phyloP scores from a whole-genome alignment of 2,888 invertebrate species.

The Ornithoptera priamus region DNA sequence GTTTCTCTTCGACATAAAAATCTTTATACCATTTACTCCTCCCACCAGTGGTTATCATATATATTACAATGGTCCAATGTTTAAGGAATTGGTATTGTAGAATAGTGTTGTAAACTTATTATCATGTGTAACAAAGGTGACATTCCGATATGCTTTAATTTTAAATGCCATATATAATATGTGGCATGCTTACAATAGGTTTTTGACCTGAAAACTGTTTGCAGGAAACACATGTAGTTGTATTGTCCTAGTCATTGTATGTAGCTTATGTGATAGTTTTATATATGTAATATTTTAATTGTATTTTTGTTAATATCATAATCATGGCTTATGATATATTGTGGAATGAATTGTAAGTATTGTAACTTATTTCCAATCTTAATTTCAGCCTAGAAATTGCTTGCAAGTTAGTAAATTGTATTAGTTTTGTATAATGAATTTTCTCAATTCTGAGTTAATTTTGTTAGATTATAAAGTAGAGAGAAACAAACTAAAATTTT shows the following conservation, averaged over 20 bases:
- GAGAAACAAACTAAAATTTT: too few relatives aligned
- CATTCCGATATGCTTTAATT: constrained; percentile 28
- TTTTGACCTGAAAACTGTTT: constrained; percentile 10
- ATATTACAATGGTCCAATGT: constrained; percentile 17
- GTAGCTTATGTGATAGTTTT: constrained; percentile 20
- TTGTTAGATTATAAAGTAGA: too few relatives aligned
- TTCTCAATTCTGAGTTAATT: too few relatives aligned
- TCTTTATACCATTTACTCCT: not conserved
- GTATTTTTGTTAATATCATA: not conserved
- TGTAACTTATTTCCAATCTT: constrained; percentile 4
- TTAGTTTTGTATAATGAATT: not conserved
- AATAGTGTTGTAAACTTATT: constrained; percentile 19
- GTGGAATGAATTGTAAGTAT: not conserved
- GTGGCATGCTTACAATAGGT: constrained; percentile 9
- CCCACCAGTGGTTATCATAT: not conserved
- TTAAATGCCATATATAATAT: constrained; percentile 17
- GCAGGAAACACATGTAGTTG: constrained; percentile 12
- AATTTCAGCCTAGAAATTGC: not conserved
- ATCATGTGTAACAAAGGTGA: constrained; percentile 14
- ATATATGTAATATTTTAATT: not conserved
- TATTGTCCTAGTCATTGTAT: constrained; percentile 29
- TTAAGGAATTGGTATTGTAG: constrained; percentile 26
- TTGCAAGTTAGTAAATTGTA: not conserved
- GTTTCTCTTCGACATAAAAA: too few relatives aligned
- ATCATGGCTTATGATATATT: not conserved